phyloP scores from a whole-genome alignment of 2,888 invertebrate genomes.

The Cerastoderma edule region DNA sequence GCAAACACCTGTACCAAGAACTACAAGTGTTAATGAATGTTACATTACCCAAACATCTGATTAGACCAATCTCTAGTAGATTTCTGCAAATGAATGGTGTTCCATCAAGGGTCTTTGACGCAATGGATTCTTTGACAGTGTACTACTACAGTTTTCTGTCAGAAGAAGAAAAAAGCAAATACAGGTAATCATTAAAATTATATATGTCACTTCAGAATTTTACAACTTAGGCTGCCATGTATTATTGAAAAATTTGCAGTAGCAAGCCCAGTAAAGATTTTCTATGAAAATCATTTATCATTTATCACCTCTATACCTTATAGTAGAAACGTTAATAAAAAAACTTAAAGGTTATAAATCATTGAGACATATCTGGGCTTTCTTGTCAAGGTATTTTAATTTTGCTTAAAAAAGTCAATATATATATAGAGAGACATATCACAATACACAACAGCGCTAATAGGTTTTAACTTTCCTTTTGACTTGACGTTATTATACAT shows the following conservation, averaged over 20 bases:
- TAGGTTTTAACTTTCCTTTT: too few relatives aligned
- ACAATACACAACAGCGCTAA: too few relatives aligned
- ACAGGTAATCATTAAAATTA: conserved; percentile 25
- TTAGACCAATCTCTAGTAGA: conserved; percentile 36
- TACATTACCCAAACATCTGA: conserved; percentile 20
- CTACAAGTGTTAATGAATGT: conserved; percentile 26
- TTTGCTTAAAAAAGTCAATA: too few relatives aligned
- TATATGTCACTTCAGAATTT: neutral
- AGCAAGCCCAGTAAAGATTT: too few relatives aligned
- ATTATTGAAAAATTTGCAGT: neutral
- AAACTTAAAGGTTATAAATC: too few relatives aligned
- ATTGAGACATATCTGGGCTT: too few relatives aligned
- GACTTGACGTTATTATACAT: too few relatives aligned
- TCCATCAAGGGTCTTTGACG: conserved; percentile 3
- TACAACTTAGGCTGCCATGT: neutral
- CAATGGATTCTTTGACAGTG: conserved; percentile 23
- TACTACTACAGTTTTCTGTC: conserved; percentile 40
- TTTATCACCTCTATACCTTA: too few relatives aligned
- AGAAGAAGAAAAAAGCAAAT: conserved; percentile 35
- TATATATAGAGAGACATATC: too few relatives aligned
- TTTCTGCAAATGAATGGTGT: conserved; percentile 47
- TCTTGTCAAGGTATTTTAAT: too few relatives aligned
- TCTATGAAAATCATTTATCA: too few relatives aligned
- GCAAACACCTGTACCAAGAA: conserved; percentile 28
- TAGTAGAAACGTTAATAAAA: too few relatives aligned